These are phyloP conservation scores for Oligia latruncula DNA, from an alignment of 2,888 invertebrate species.

Conservation along the genomic window DNA sequence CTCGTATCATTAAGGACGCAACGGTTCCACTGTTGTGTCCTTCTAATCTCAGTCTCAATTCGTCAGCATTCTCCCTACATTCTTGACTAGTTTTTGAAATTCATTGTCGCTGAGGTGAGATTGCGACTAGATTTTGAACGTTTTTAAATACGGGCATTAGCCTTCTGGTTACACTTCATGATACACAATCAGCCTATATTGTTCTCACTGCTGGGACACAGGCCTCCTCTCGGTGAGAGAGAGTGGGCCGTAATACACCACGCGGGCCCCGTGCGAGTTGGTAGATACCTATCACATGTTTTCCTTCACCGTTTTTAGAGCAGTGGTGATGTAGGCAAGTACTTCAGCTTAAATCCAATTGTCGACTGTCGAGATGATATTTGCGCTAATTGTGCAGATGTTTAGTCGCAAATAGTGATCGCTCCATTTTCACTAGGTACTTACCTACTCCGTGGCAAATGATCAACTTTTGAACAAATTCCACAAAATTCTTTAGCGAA, in stretches of 20 bases:
- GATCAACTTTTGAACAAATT: not conserved
- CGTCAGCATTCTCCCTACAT: not conserved
- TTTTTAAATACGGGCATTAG: not conserved
- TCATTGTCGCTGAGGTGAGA: not conserved
- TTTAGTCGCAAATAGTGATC: not conserved
- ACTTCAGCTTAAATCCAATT: no score
- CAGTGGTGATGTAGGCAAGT: no score
- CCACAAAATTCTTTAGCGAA: not conserved
- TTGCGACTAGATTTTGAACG: not conserved
- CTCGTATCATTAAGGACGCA: not conserved
- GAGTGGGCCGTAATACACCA: no score
- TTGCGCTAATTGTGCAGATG: not conserved
- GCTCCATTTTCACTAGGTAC: not conserved
- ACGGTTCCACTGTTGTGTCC: not conserved
- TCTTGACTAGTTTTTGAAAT: not conserved
- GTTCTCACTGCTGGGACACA: no score
- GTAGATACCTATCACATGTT: not conserved
- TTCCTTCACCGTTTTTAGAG: not conserved
- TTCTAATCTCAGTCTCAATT: not conserved
- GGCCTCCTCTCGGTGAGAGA: no score
- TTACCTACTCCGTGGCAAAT: constrained; percentile 9
- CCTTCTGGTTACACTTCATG: no score
- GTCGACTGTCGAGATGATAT: no score
- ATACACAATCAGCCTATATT: no score
- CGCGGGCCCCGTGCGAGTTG: no score